Evolutionary conservation across 2,113 vertebrate genomes (phyloP).

Genomic region (Monopterus albus): DNA sequence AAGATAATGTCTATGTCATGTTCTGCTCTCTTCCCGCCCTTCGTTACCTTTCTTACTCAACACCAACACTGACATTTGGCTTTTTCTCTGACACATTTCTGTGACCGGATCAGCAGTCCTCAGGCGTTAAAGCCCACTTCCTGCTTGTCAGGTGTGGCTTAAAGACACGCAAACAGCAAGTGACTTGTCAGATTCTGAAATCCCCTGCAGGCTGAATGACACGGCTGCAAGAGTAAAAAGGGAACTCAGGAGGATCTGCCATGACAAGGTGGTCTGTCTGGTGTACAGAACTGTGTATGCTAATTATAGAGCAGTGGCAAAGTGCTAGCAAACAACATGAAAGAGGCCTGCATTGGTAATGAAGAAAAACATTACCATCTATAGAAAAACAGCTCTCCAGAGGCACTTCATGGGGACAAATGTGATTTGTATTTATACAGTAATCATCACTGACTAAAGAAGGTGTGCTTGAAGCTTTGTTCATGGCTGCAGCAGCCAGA

Average conservation of each 20-base stretch:
- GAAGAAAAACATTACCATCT: background rate
- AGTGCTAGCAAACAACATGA: constrained; percentile 12
- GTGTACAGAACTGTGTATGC: constrained; percentile 13
- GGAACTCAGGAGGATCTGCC: constrained; percentile 25
- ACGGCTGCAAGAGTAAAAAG: constrained; percentile 26
- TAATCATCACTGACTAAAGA: constrained; percentile 17
- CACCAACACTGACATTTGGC: constrained; percentile 45
- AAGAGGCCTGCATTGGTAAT: background rate
- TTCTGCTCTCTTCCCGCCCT: constrained; percentile 3
- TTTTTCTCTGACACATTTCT: constrained; percentile 42
- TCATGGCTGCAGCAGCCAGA: background rate
- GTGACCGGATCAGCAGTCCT: constrained; percentile 42
- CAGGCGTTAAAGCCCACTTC: constrained; percentile 46
- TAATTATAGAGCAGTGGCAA: constrained; percentile 37
- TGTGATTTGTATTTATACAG: constrained; percentile 5
- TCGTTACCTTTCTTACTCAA: constrained; percentile 30
- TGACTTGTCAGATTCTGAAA: constrained; percentile 60
- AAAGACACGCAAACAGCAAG: constrained; percentile 41
- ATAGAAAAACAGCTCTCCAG: constrained; percentile 5
- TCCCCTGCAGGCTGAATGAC: constrained; percentile 42
- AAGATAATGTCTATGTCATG: constrained; percentile 14
- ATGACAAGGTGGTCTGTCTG: constrained; percentile 24
- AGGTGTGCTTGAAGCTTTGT: background rate
- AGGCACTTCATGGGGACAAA: constrained; percentile 7
- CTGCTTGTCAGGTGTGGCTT: constrained; percentile 55